Conservation (phyloP, 2,888 invertebrate species). For the Lycaena phlaeas region DNA sequence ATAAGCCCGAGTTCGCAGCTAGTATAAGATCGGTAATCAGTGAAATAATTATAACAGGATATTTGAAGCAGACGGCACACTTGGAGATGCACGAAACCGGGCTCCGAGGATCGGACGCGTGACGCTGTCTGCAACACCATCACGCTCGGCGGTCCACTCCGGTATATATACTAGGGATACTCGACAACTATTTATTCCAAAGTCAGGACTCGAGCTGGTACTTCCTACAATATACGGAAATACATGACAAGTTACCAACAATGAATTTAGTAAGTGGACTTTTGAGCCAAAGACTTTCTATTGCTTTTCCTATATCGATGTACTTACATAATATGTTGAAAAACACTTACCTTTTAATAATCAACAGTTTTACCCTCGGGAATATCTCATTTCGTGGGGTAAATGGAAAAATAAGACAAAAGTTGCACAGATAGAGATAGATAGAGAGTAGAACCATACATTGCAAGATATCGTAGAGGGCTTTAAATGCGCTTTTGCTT, state of each 20-base stretch:
- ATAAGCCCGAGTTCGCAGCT: too few relatives aligned
- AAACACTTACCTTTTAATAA: too few relatives aligned
- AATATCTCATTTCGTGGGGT: too few relatives aligned
- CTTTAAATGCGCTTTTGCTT: too few relatives aligned
- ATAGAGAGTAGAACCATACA: too few relatives aligned
- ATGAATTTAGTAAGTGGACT: constrained; percentile 9
- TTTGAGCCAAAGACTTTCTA: neutral
- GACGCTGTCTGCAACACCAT: constrained; percentile 15
- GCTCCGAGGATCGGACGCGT: constrained; percentile 44
- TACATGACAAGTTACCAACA: neutral
- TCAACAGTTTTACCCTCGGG: too few relatives aligned
- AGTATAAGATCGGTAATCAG: too few relatives aligned
- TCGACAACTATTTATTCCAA: constrained; percentile 1
- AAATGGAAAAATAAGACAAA: too few relatives aligned
- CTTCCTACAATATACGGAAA: neutral
- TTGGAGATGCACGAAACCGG: constrained; percentile 40
- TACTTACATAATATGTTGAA: too few relatives aligned
- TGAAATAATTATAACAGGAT: neutral
- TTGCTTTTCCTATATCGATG: too few relatives aligned
- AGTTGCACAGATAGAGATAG: too few relatives aligned
- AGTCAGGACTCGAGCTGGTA: neutral
- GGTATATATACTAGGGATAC: constrained; percentile 7
- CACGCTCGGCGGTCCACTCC: constrained; percentile 2
- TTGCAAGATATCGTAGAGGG: too few relatives aligned
- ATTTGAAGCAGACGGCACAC: neutral